These are phyloP conservation scores for Ramphastos sulfuratus DNA, from an alignment of 2,113 vertebrate species.

Conservation along the genomic window DNA sequence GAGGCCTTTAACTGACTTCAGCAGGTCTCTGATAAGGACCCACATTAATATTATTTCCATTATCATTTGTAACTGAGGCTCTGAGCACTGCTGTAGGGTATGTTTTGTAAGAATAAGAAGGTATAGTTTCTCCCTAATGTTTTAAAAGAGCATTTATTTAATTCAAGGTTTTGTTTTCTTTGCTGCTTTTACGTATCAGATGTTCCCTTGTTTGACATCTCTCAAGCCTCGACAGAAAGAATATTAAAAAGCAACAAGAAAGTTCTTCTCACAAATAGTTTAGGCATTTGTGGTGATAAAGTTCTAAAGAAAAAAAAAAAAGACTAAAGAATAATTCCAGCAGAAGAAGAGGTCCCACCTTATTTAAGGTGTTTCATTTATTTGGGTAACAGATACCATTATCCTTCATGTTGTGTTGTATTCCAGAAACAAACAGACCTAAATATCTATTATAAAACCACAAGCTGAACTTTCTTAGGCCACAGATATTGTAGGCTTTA, in stretches of 20 bases:
- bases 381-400: neutral
- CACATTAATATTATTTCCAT: conserved; percentile 20
- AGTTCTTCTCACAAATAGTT: neutral
- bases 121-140: neutral
- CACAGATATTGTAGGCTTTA: neutral
- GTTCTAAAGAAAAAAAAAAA: neutral
- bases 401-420: neutral
- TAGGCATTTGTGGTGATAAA: neutral
- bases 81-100: neutral
- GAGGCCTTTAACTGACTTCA: conserved; percentile 57
- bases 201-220: neutral
- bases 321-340: neutral
- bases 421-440: conserved; percentile 14
- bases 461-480: conserved; percentile 3
- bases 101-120: neutral
- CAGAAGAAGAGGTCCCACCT: neutral
- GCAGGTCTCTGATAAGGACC: conserved; percentile 50
- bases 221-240: neutral
- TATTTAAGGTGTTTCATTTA: neutral
- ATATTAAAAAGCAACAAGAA: neutral
- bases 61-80: conserved; percentile 18
- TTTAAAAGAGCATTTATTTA: neutral
- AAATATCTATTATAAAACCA: neutral
- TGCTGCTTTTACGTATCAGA: neutral
- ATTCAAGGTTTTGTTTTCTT: neutral